Conservation (phyloP, 2,888 invertebrate genomes). For the Prosapia bicincta region DNA sequence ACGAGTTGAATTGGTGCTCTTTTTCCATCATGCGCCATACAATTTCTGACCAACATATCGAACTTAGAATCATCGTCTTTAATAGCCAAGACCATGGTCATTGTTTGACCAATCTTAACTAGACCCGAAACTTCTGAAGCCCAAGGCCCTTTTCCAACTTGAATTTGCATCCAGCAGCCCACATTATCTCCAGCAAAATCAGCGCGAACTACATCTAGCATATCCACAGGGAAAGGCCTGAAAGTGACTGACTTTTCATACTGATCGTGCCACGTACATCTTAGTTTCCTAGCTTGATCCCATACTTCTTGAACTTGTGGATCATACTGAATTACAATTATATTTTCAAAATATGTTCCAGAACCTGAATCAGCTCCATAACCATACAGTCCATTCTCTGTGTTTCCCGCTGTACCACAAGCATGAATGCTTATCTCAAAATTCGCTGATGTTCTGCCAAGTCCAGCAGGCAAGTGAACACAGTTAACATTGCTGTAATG, state of each 20-base stretch:
- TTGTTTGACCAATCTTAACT: constrained; percentile 93
- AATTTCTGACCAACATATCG: constrained; percentile 91
- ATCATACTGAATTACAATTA: constrained; percentile 92
- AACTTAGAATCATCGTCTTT: constrained; percentile 96
- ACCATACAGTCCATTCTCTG: constrained; percentile 72
- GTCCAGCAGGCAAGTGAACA: constrained; percentile 86
- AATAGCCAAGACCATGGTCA: constrained; percentile 95
- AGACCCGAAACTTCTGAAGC: constrained; percentile 95
- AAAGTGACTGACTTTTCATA: constrained; percentile 94
- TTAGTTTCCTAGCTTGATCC: constrained; percentile 89
- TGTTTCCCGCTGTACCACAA: constrained; percentile 90
- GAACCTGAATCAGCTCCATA: constrained; percentile 87
- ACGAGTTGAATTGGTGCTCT: constrained; percentile 89
- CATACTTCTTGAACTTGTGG: constrained; percentile 91
- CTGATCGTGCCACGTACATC: constrained; percentile 95
- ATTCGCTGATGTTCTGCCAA: constrained; percentile 86
- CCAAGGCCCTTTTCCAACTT: constrained; percentile 95
- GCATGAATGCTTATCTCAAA: constrained; percentile 92
- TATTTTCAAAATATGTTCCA: constrained; percentile 92
- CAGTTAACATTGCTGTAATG: constrained; percentile 83
- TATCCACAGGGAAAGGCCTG: constrained; percentile 93
- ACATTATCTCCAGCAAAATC: constrained; percentile 94
- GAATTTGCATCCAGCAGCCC: constrained; percentile 97
- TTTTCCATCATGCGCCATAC: constrained; percentile 93
- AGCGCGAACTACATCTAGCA: constrained; percentile 91